Percentiles rank a stretch among this genome's conserved stretches.
Evolutionary conservation across 2,113 vertebrate species (phyloP).

Genomic region (Clarias magur): DNA sequence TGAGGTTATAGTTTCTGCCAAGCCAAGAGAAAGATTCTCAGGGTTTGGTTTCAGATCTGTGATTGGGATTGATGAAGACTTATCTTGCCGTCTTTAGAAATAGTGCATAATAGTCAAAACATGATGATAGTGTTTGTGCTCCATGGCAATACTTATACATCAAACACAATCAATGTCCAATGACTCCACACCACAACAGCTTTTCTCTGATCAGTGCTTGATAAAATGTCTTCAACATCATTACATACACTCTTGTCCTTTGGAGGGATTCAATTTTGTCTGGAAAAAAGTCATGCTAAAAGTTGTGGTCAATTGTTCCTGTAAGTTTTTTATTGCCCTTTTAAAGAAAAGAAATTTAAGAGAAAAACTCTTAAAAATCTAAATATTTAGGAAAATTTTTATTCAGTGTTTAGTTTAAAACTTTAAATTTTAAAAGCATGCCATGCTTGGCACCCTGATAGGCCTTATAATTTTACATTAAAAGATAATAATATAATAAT

Average conservation of each 20-base stretch:
- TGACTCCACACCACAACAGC: neutral
- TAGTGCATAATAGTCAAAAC: conserved; percentile 38
- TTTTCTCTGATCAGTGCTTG: conserved; percentile 18
- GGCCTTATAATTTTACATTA: no score
- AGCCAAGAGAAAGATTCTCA: conserved; percentile 42
- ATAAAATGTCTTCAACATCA: conserved; percentile 38
- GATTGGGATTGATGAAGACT: conserved; percentile 48
- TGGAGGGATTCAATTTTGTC: neutral
- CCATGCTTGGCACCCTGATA: no score
- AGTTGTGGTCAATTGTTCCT: no score
- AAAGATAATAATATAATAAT: no score
- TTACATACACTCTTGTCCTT: conserved; percentile 20
- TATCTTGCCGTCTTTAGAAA: conserved; percentile 40
- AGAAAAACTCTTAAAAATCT: no score
- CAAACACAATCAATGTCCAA: conserved; percentile 16
- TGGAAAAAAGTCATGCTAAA: no score
- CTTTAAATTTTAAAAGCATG: no score
- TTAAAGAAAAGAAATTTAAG: no score
- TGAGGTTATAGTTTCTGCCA: conserved; percentile 45
- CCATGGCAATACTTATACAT: conserved; percentile 30
- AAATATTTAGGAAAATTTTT: no score
- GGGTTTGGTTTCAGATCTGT: conserved; percentile 51
- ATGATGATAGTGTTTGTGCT: conserved; percentile 30
- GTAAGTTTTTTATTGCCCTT: no score
- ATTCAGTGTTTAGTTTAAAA: no score